Evolutionary conservation across 2,888 invertebrate species (phyloP).

Genomic region (Drosophila nigritarsus): DNA sequence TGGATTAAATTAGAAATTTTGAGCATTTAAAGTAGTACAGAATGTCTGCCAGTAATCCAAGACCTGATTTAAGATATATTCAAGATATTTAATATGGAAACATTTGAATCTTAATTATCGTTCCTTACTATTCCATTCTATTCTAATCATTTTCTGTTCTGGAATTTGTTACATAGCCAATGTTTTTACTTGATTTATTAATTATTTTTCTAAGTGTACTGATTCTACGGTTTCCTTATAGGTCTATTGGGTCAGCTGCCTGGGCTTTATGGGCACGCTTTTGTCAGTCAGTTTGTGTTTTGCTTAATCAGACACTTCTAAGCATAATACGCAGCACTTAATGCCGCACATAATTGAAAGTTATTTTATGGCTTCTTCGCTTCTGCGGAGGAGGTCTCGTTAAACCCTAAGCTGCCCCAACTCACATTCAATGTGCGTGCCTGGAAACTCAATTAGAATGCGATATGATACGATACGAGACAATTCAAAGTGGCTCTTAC

Average conservation of each 20-base stretch:
- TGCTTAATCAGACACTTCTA: conserved; percentile 49
- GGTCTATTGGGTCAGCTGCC: conserved; percentile 32
- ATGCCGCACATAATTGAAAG: conserved; percentile 73
- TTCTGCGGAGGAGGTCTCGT: conserved; percentile 40
- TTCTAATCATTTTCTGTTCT: not conserved
- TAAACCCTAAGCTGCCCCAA: conserved; percentile 47
- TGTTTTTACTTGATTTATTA: not conserved
- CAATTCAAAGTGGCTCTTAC: conserved; percentile 14
- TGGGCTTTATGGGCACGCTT: conserved; percentile 60
- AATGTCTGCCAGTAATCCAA: not conserved
- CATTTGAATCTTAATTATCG: not conserved
- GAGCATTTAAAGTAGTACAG: not conserved
- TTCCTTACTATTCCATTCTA: not conserved
- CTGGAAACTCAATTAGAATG: conserved; percentile 67
- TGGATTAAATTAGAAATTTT: not conserved
- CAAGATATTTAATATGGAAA: not conserved
- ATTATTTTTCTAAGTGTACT: conserved; percentile 11
- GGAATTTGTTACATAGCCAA: not conserved
- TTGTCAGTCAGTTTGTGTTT: conserved; percentile 1
- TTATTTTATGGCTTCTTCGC: conserved; percentile 73
- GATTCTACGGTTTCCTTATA: conserved; percentile 46
- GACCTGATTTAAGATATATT: not conserved
- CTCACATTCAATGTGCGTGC: conserved; percentile 60
- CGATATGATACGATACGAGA: conserved; percentile 36
- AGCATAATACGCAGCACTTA: conserved; percentile 46